phyloP scores from a whole-genome alignment of 2,113 vertebrate genomes.

The Gallinago media region DNA sequence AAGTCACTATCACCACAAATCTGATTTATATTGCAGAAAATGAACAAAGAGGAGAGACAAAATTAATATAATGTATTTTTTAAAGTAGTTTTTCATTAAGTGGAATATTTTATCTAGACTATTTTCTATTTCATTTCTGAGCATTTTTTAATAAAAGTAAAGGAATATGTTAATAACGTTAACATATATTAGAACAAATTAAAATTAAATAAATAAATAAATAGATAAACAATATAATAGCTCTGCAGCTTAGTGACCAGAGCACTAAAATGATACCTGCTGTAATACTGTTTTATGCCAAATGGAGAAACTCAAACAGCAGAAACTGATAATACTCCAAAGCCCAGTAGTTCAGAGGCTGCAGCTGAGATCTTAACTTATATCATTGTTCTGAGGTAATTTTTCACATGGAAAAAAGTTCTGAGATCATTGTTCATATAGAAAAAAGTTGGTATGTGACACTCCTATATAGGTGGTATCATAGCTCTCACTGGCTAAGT shows the following conservation, averaged over 20 bases:
- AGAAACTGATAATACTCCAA: background rate
- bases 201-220: background rate
- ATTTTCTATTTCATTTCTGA: background rate
- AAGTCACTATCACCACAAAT: background rate
- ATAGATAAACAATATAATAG: background rate
- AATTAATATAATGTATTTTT: background rate
- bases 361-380: background rate
- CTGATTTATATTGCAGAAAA: background rate
- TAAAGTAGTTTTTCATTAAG: background rate
- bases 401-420: background rate
- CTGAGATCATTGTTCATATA: background rate
- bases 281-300: background rate
- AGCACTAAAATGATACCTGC: background rate
- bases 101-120: background rate
- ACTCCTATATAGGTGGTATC: background rate
- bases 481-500: background rate
- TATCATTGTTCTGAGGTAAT: background rate
- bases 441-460: background rate
- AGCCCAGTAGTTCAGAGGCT: background rate
- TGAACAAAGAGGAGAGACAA: background rate
- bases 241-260: background rate
- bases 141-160: background rate
- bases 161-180: background rate
- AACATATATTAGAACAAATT: background rate
- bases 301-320: background rate